Conservation (phyloP, 2,797 vertebrate species). For the Macroramphosus scolopax region DNA sequence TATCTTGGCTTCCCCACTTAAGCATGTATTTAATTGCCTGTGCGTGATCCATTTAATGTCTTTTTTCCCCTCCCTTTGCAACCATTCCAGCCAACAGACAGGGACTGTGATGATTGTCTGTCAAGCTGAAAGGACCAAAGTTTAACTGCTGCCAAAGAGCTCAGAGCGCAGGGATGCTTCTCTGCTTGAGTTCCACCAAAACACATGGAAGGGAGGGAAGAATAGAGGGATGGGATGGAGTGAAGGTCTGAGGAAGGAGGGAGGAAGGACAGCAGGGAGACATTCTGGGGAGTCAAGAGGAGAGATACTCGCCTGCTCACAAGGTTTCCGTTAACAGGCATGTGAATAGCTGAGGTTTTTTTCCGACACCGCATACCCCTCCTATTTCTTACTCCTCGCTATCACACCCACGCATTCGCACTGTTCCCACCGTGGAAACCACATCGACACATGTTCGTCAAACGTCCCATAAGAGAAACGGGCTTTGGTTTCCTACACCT, state of each 20-base stretch:
- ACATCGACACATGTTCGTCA: conserved; percentile 38
- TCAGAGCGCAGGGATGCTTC: conserved; percentile 24
- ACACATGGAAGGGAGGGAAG: conserved; percentile 21
- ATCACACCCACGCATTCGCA: conserved; percentile 62
- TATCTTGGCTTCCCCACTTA: conserved; percentile 17
- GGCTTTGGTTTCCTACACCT: conserved; percentile 38
- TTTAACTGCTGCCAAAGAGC: conserved; percentile 42
- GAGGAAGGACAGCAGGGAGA: conserved; percentile 12
- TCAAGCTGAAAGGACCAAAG: conserved; percentile 53
- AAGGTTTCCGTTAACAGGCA: conserved; percentile 61
- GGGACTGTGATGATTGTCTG: conserved; percentile 49
- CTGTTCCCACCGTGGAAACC: conserved; percentile 50
- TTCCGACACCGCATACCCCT: conserved; percentile 36
- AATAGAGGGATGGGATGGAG: neutral
- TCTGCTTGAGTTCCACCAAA: conserved; percentile 46
- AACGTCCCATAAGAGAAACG: conserved; percentile 35
- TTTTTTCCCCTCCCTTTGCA: conserved; percentile 20
- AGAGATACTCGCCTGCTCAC: conserved; percentile 41
- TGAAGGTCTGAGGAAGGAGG: neutral
- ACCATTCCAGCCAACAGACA: conserved; percentile 45
- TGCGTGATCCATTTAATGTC: conserved; percentile 22
- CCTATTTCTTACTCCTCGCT: conserved; percentile 34
- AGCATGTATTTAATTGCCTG: conserved; percentile 21
- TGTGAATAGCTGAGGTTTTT: conserved; percentile 60
- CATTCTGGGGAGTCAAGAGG: conserved; percentile 14